phyloP scores from a whole-genome alignment of 2,113 vertebrate genomes.

The Hymenochirus boettgeri region DNA sequence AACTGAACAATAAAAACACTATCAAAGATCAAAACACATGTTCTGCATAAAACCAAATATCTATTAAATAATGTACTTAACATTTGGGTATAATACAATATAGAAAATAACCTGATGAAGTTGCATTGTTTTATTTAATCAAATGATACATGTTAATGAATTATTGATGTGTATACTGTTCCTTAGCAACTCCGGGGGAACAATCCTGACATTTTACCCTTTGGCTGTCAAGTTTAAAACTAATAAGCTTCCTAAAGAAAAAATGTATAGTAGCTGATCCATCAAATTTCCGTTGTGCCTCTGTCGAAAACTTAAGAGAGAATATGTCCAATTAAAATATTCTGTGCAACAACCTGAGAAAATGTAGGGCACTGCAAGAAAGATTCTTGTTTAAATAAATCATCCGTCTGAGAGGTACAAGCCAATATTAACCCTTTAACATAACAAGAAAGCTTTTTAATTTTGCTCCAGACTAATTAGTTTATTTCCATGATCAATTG shows the following conservation, averaged over 20 bases:
- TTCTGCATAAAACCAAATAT: too few relatives aligned
- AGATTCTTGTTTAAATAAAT: slow-evolving; percentile 2
- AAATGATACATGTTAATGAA: too few relatives aligned
- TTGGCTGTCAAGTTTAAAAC: slow-evolving; percentile 7
- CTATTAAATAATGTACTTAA: too few relatives aligned
- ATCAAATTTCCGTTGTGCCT: not conserved
- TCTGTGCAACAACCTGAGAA: not conserved
- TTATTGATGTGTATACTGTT: not conserved
- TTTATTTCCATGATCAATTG: too few relatives aligned
- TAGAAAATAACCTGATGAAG: too few relatives aligned
- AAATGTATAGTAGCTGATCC: not conserved
- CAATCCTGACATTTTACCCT: not conserved
- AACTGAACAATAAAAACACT: too few relatives aligned
- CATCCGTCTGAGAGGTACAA: not conserved
- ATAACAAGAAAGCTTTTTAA: too few relatives aligned
- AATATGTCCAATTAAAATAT: slow-evolving; percentile 13
- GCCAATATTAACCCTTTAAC: not conserved
- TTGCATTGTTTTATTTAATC: too few relatives aligned
- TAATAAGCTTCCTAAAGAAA: slow-evolving; percentile 8
- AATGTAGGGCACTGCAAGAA: not conserved
- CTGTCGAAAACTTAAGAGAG: not conserved
- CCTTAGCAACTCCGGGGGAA: not conserved
- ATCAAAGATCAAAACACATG: too few relatives aligned
- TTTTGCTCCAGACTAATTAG: too few relatives aligned
- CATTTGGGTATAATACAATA: too few relatives aligned